Evolutionary conservation across 2,113 vertebrate genomes (phyloP).

Genomic region (Zosterops pallidus): DNA sequence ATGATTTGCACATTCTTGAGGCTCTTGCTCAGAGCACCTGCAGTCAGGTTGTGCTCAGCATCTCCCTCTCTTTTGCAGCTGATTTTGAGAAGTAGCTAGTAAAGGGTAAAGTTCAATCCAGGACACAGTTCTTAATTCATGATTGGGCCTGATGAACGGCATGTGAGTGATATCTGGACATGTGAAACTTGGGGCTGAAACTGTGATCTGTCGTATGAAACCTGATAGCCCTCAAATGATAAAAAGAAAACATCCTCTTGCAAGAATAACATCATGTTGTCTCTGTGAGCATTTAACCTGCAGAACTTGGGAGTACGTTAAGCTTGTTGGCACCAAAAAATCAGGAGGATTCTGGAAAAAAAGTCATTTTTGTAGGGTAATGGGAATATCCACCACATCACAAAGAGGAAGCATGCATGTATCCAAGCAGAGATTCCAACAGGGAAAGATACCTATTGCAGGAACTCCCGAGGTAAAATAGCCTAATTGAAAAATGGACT

Average conservation of each 20-base stretch:
- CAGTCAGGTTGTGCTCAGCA: background rate
- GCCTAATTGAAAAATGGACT: background rate
- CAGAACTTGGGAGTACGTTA: accelerated
- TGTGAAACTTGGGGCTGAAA: background rate
- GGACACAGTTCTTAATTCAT: background rate
- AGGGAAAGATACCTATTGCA: background rate
- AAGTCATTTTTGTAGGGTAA: background rate
- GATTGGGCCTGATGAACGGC: background rate
- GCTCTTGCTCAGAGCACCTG: background rate
- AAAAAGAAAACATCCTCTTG: background rate
- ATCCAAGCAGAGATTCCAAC: background rate
- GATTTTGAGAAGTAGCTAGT: background rate
- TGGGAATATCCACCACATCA: background rate
- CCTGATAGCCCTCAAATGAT: background rate
- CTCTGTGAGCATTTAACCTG: background rate
- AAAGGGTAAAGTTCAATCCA: background rate
- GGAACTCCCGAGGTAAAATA: background rate
- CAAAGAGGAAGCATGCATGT: background rate
- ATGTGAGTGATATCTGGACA: background rate
- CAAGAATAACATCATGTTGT: background rate
- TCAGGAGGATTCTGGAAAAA: background rate
- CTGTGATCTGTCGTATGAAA: background rate
- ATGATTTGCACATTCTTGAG: background rate
- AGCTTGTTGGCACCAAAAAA: background rate
- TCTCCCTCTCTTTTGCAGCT: background rate